Conservation (phyloP, 2,113 vertebrate genomes). For the Chiloscyllium plagiosum region DNA sequence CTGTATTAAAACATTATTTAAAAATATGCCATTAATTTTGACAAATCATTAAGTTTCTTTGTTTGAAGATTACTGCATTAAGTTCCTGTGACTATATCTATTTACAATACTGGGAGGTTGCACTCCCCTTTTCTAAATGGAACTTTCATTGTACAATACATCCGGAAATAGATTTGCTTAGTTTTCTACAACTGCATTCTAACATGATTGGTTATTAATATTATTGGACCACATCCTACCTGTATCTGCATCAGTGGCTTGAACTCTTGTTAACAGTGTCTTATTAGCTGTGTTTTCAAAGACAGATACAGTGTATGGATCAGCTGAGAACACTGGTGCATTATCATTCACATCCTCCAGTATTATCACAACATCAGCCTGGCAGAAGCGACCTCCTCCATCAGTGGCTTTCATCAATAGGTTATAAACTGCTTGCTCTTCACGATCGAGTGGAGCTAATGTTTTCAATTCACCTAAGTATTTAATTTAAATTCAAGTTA, state of each 20-base stretch:
- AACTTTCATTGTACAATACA: background rate
- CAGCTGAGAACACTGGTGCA: slow-evolving; percentile 72
- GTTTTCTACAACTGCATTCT: background rate
- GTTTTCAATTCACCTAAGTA: slow-evolving; percentile 84
- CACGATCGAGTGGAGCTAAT: slow-evolving; percentile 69
- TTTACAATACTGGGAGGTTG: background rate
- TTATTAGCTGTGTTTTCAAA: slow-evolving; percentile 90
- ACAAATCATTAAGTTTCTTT: background rate
- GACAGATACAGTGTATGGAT: slow-evolving; percentile 76
- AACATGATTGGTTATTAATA: too few relatives aligned
- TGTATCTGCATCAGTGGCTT: slow-evolving; percentile 74
- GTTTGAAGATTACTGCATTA: background rate
- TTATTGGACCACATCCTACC: slow-evolving; percentile 56
- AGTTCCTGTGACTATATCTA: background rate
- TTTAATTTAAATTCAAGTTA: slow-evolving; percentile 37
- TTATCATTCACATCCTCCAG: slow-evolving; percentile 93
- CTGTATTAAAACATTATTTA: background rate
- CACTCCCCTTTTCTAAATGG: background rate
- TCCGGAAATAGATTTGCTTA: background rate
- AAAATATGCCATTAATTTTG: background rate
- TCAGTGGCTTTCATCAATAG: slow-evolving; percentile 77
- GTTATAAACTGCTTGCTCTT: slow-evolving; percentile 68
- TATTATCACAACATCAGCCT: slow-evolving; percentile 66
- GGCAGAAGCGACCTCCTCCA: slow-evolving; percentile 81
- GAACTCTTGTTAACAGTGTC: slow-evolving; percentile 76